Evolutionary conservation across 2,888 invertebrate genomes (phyloP), one percentile per base, ranked within the genome.

Genomic region (Trichogramma dendrolimi): DNA sequence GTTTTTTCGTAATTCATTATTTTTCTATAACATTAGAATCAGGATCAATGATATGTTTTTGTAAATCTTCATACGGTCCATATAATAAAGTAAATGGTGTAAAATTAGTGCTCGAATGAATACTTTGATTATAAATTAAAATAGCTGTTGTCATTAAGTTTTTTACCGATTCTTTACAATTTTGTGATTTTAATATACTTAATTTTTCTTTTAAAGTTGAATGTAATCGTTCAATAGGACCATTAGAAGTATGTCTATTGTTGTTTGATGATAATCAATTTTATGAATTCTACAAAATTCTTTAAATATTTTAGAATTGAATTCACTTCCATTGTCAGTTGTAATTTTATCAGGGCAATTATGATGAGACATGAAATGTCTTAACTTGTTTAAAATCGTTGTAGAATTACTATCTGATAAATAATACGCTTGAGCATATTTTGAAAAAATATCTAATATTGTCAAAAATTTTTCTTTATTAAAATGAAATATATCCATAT

Each of bases 281-380:
- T 51, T 51, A 51, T 51, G 51, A 4, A 51, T 51, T 51, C 10
- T 51, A 8, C 51, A 51, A 7, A 51, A 51, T 51, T 39, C 51
- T 6, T 40, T 51, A 27, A 51, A 39, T 40, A 51, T 38, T 1
- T 5, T 6, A 1, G 49, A 47, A 47, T 47, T 47, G 14, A 47
- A 47, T 47, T 47, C 47, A 2, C 49, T 49, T 27, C 49, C 27
- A 10, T 49, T 27, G 8, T 49, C 49, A 7, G 27, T 49, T 27
- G 49, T 49, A 4, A 49, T 49, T 49, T 27, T 49, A 4, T 41
- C 53, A 14, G 42, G 2, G 11, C 41, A 51, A 39, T 51, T 51
- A 51, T 51, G 40, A 51, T 39, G 40, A 39, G 51, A 51, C 1
- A 27, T 10, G n/a, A n/a, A n/a, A n/a, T n/a, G n/a, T n/a, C n/a